These are phyloP conservation scores for Xenopus laevis DNA, from an alignment of 2,113 vertebrate species.

Conservation along the genomic window DNA sequence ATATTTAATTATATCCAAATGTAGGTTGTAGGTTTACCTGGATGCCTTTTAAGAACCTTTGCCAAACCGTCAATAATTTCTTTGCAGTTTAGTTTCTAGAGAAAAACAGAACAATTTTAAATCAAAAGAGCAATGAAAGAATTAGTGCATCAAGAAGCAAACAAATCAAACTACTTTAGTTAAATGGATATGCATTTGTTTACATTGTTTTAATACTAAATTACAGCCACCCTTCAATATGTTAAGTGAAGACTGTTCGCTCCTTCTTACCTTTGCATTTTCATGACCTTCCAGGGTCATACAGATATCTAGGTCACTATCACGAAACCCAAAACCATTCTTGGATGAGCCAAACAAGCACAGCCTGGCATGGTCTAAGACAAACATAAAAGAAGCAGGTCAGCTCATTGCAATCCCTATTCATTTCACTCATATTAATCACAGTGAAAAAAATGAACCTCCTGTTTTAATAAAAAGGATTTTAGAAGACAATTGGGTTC, in stretches of 20 bases:
- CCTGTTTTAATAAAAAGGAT: too few relatives aligned
- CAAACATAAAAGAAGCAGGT: constrained; percentile 31
- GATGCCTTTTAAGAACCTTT: constrained; percentile 93
- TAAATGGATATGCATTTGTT: too few relatives aligned
- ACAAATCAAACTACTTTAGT: too few relatives aligned
- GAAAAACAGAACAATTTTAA: constrained; percentile 47
- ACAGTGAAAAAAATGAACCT: too few relatives aligned
- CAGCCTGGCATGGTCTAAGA: constrained; percentile 87
- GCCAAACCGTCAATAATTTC: constrained; percentile 97
- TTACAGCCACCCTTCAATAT: too few relatives aligned
- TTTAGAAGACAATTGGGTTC: too few relatives aligned
- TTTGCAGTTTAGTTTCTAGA: constrained; percentile 94
- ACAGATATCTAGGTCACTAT: constrained; percentile 98
- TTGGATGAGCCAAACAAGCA: constrained; percentile 98
- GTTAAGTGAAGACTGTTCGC: too few relatives aligned
- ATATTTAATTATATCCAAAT: background rate
- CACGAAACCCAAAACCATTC: constrained; percentile 96
- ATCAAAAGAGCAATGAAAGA: background rate
- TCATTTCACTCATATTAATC: too few relatives aligned
- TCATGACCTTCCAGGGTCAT: constrained; percentile 97
- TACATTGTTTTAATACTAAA: too few relatives aligned
- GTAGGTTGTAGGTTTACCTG: constrained; percentile 68
- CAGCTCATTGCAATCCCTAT: background rate
- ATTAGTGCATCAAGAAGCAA: too few relatives aligned
- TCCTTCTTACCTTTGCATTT: constrained; percentile 82